phyloP scores from a whole-genome alignment of 30 jellyfish, hydroid and myxozoan genomes.

The Pelagia noctiluca region DNA sequence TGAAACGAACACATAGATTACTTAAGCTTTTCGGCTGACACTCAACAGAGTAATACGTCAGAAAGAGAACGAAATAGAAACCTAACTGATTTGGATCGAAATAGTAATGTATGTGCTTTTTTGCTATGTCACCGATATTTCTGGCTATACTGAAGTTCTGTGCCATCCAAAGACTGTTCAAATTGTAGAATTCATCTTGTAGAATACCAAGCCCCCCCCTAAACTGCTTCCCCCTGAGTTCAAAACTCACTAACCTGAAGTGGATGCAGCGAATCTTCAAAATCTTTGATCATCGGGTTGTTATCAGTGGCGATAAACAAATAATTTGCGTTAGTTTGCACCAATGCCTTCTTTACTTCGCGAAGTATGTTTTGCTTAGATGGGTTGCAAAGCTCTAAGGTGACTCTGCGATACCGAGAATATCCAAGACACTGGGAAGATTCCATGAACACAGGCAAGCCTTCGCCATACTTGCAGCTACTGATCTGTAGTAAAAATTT shows the following conservation, averaged over 20 bases:
- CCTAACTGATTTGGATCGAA: too few relatives aligned
- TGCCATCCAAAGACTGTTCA: too few relatives aligned
- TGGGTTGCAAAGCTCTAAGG: slow-evolving; percentile 66
- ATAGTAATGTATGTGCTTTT: background rate
- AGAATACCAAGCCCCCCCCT: too few relatives aligned
- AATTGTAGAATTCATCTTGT: too few relatives aligned
- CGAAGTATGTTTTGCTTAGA: slow-evolving; percentile 20
- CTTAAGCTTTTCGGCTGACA: too few relatives aligned
- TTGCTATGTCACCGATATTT: too few relatives aligned
- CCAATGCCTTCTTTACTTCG: background rate
- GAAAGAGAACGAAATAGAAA: too few relatives aligned
- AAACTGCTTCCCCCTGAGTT: background rate
- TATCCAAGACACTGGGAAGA: slow-evolving; percentile 71
- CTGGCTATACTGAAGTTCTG: too few relatives aligned
- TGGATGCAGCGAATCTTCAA: slow-evolving; percentile 14
- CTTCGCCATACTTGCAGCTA: slow-evolving; percentile 50
- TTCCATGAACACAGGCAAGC: slow-evolving; percentile 51
- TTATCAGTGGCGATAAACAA: slow-evolving; percentile 67
- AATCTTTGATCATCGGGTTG: slow-evolving; percentile 55
- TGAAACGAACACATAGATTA: too few relatives aligned
- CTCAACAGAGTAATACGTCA: too few relatives aligned
- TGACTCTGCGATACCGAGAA: slow-evolving; percentile 22
- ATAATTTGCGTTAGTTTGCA: slow-evolving; percentile 7
- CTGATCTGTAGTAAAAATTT: slow-evolving; percentile 10
- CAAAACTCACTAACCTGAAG: slow-evolving; percentile 13